Percentiles rank a stretch among this genome's conserved stretches.
Conservation (phyloP, 2,888 invertebrate genomes). For the Diabrotica balteata region DNA sequence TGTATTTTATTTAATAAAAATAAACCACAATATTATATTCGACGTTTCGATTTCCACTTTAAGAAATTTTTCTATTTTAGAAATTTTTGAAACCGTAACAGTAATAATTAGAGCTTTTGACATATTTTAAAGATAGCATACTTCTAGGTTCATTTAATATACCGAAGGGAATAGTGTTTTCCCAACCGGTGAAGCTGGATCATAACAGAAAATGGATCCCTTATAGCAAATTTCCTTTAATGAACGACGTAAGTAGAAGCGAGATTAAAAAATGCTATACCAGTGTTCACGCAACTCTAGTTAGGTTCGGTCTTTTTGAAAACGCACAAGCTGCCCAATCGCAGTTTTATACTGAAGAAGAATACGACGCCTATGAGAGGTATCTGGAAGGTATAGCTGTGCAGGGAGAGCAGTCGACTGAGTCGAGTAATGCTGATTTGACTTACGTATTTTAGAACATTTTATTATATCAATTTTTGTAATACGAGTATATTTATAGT, state of each 20-base stretch:
- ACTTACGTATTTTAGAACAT: too few species aligned
- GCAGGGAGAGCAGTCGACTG: background rate
- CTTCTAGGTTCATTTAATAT: slow-evolving; percentile 64
- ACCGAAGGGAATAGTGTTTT: slow-evolving; percentile 64
- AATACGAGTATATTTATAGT: too few species aligned
- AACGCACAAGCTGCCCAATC: background rate
- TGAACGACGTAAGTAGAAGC: slow-evolving; percentile 30
- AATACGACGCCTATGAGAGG: slow-evolving; percentile 4
- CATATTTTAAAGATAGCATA: background rate
- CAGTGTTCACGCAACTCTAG: background rate
- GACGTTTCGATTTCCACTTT: too few species aligned
- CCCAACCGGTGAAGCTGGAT: slow-evolving; percentile 64
- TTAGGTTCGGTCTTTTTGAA: background rate
- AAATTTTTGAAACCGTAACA: too few species aligned
- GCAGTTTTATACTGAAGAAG: slow-evolving; percentile 1
- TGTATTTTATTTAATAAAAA: too few species aligned
- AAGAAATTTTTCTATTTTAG: too few species aligned
- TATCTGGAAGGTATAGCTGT: background rate
- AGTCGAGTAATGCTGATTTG: too few species aligned
- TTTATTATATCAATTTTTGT: too few species aligned
- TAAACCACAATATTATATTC: too few species aligned
- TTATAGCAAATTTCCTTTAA: slow-evolving; percentile 46
- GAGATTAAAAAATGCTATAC: slow-evolving; percentile 30
- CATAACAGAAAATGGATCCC: slow-evolving; percentile 63
- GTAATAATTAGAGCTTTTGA: too few species aligned